phyloP scores from a whole-genome alignment of 2,113 vertebrate genomes.

The Sorex fumeus region DNA sequence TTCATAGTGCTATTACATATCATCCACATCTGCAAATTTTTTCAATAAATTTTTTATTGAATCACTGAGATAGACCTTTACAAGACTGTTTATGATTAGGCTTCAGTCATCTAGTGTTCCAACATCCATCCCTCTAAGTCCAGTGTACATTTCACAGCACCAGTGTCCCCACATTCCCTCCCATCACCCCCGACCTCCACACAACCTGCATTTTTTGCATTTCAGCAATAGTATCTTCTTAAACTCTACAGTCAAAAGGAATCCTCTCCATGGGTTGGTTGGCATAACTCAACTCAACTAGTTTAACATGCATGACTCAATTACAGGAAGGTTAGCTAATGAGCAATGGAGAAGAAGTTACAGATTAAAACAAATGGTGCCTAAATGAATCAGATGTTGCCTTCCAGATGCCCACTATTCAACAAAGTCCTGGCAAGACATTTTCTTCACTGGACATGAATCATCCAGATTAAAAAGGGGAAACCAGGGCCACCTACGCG shows the following conservation, averaged over 20 bases:
- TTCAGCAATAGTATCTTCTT: not conserved
- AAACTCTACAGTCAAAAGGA: not conserved
- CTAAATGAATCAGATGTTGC: slow-evolving; percentile 90
- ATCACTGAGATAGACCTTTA: no score
- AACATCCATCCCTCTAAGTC: no score
- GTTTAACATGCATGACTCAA: slow-evolving; percentile 92
- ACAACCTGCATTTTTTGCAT: not conserved
- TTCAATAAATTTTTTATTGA: no score
- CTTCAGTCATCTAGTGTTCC: no score
- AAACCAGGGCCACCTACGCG: slow-evolving; percentile 92
- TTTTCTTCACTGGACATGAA: slow-evolving; percentile 92
- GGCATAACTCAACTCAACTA: slow-evolving; percentile 87
- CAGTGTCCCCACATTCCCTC: no score
- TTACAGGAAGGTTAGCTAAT: slow-evolving; percentile 93
- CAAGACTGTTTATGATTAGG: no score
- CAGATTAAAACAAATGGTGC: slow-evolving; percentile 91
- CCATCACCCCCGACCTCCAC: no score
- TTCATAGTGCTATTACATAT: not conserved
- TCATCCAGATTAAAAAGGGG: slow-evolving; percentile 89
- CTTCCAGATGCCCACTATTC: slow-evolving; percentile 88
- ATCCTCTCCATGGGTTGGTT: slow-evolving; percentile 44
- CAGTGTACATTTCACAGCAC: no score
- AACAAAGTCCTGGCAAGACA: slow-evolving; percentile 91
- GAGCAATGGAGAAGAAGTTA: slow-evolving; percentile 89
- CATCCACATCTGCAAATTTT: slow-evolving; percentile 1